A percentile compares a stretch with the other conserved stretches of the same genome.
phyloP scores from a whole-genome alignment of 2,113 vertebrate genomes.

The Phrynosoma blainvillii region DNA sequence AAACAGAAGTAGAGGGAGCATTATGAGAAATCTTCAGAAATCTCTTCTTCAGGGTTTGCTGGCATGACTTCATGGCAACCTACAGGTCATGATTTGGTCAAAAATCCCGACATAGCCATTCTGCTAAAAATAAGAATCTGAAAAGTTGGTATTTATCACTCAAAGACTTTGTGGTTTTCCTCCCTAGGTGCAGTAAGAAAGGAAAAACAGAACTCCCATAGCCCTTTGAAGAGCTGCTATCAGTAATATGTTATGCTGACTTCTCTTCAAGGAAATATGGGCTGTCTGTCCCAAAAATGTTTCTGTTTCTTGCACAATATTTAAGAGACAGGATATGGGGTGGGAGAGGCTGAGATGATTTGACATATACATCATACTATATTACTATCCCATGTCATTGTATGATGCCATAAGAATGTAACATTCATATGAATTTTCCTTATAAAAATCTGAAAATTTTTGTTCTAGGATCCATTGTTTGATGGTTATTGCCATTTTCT shows the following conservation, averaged over 20 bases:
- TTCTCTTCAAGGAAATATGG: conserved; percentile 29
- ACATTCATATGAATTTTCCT: conserved; percentile 54
- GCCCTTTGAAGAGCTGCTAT: conserved; percentile 11
- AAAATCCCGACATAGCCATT: not conserved
- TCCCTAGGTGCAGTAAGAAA: conserved; percentile 1
- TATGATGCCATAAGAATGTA: conserved; percentile 29
- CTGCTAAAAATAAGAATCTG: not conserved
- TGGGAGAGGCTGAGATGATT: conserved; percentile 7
- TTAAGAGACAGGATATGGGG: conserved; percentile 42
- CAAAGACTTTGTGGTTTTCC: conserved; percentile 1
- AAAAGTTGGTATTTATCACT: conserved; percentile 22
- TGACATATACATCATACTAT: not conserved
- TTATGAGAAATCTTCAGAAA: not conserved
- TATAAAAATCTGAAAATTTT: conserved; percentile 53
- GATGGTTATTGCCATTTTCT: conserved; percentile 46
- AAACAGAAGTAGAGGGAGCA: not conserved
- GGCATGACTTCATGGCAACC: not conserved
- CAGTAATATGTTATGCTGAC: not conserved
- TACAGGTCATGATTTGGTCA: not conserved
- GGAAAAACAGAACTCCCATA: conserved; percentile 19
- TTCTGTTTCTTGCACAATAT: conserved; percentile 30
- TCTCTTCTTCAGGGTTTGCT: too few species aligned
- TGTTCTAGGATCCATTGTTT: conserved; percentile 61
- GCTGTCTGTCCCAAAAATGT: not conserved
- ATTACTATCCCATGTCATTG: conserved; percentile 44